phyloP scores from a whole-genome alignment of 2,113 vertebrate genomes.

The Neolamprologus fasciatus region DNA sequence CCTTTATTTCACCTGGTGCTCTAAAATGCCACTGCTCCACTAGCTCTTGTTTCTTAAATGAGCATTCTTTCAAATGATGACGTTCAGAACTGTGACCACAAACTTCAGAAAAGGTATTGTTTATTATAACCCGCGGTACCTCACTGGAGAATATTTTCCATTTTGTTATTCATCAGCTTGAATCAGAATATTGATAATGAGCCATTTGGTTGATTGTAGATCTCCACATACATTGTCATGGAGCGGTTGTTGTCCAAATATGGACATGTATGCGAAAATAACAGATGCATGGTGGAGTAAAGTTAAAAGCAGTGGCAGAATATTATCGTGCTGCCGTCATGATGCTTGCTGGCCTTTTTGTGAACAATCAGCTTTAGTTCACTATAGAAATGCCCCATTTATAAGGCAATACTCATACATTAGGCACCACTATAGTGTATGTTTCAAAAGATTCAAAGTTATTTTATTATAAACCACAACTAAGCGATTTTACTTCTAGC shows the following conservation, averaged over 20 bases:
- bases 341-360: neutral
- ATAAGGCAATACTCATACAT: conserved; percentile 34
- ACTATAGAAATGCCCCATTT: neutral
- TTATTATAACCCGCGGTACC: conserved; percentile 25
- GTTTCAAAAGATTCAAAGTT: conserved; percentile 7
- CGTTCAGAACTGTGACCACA: conserved; percentile 25
- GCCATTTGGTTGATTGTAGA: neutral
- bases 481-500: neutral
- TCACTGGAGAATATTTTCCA: conserved; percentile 3
- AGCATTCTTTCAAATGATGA: conserved; percentile 3
- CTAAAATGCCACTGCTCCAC: conserved; percentile 47
- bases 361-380: neutral
- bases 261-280: neutral
- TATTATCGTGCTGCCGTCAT: neutral
- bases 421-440: conserved; percentile 26
- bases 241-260: neutral
- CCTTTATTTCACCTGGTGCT: conserved; percentile 79
- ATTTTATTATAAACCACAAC: neutral
- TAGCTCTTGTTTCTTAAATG: conserved; percentile 7
- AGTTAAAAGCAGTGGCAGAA: neutral
- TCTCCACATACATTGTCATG: neutral
- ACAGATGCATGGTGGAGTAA: neutral
- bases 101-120: conserved; percentile 3
- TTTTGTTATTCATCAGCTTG: neutral
- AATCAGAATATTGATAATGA: neutral